Base-by-base conservation (phyloP, 2,888 invertebrate species). In the Rhaphigaster nebulosa region DNA sequence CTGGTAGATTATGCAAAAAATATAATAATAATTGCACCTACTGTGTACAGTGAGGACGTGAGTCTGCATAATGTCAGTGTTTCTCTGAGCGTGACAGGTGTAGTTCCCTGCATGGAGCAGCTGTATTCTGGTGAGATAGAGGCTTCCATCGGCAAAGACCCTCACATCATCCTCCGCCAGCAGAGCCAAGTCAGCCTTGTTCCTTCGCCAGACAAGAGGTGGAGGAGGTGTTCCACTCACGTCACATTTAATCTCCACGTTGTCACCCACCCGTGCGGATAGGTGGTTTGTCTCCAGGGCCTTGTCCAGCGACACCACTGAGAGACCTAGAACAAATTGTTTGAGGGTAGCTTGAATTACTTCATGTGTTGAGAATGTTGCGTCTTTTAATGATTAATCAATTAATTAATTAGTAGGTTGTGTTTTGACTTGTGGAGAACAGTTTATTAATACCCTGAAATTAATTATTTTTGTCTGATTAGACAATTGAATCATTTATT, bases 221-320 rank as follows among this genome's bases (percentile, higher is more conserved):
- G 96, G 96, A 15, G 96, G 95, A 26, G 96, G 96, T 38, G 95
- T 95, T 29, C 96, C 96, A 45, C 95, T 95, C 88, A 97, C 96
- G 93, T 96, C 96, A 93, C 97, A 97, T 93, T 96, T 96, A 92
- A 97, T 96, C 94, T 97, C 96, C 90, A 97, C 96, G 93, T 96
- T 97, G 93, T 96, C 96, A 52, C 96, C 96, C 34, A 96, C 96
- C 88, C 96, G 94, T 6, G 96, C 96, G 56, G 96, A 95, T 91
- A 96, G 94, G 92, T 95, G 95, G 93, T 96, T 96, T 89, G 96
- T 95, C 93, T 96, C 96, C 90, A 96, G 94, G 41, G 96, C 95
- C 93, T 96, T 96, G 94, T 96, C 96, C 93, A 96, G 93, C 0
- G 96, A 95, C 26, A 96, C 96, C 45, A 96, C 96, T 4, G 96